Evolutionary conservation across 2,888 invertebrate genomes (phyloP).

Genomic region (Phrixothrix hirtus): DNA sequence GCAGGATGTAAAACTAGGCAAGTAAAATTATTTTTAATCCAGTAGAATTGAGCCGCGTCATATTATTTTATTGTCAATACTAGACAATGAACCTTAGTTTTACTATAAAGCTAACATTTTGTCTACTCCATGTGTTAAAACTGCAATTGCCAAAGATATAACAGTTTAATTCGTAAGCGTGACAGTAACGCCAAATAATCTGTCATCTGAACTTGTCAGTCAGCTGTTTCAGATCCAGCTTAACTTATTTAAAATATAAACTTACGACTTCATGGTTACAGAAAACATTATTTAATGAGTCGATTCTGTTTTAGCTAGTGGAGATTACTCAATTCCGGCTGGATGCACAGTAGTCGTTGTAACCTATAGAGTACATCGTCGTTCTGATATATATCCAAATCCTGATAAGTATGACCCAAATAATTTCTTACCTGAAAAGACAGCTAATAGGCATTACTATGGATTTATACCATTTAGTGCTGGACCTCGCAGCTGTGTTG

Average conservation of each 20-base stretch:
- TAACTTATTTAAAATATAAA: too few species aligned
- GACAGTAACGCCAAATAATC: too few species aligned
- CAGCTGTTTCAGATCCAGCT: too few species aligned
- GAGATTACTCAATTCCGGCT: slow-evolving; percentile 67
- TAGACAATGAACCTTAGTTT: too few species aligned
- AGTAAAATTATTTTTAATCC: too few species aligned
- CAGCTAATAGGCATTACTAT: slow-evolving; percentile 76
- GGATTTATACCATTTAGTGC: slow-evolving; percentile 80
- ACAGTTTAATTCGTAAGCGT: too few species aligned
- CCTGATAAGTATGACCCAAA: slow-evolving; percentile 76
- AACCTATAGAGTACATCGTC: slow-evolving; percentile 70
- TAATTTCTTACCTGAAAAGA: slow-evolving; percentile 77
- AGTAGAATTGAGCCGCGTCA: too few species aligned
- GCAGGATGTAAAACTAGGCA: slow-evolving; percentile 70
- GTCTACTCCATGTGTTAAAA: too few species aligned
- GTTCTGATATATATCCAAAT: slow-evolving; percentile 67
- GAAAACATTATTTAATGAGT: slow-evolving; percentile 28
- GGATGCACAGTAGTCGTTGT: slow-evolving; percentile 71
- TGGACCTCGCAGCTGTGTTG: slow-evolving; percentile 79
- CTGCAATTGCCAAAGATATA: too few species aligned
- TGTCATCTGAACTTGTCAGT: too few species aligned
- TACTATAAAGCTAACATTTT: too few species aligned
- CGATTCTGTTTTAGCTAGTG: slow-evolving; percentile 57
- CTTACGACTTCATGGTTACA: slow-evolving; percentile 48
- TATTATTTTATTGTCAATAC: too few species aligned